phyloP scores from a whole-genome alignment of 2,888 invertebrate species.

The Leptura quadrifasciata region DNA sequence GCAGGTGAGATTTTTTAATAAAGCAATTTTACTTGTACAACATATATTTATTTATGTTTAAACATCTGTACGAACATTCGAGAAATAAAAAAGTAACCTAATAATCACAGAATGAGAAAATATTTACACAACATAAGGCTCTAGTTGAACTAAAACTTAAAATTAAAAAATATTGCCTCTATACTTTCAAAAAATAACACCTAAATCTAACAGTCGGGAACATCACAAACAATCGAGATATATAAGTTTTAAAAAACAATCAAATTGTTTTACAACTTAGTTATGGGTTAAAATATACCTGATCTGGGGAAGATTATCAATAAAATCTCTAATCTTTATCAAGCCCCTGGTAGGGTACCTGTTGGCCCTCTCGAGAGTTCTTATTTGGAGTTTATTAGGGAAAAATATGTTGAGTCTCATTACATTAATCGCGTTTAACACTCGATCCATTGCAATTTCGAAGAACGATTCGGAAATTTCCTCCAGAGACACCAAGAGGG shows the following conservation, averaged over 20 bases:
- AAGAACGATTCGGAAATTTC: slow-evolving; percentile 26
- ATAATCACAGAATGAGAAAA: neutral
- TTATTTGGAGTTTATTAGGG: slow-evolving; percentile 30
- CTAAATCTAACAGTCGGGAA: slow-evolving; percentile 26
- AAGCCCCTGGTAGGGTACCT: slow-evolving; percentile 17
- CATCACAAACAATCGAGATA: neutral
- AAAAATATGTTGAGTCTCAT: slow-evolving; percentile 33
- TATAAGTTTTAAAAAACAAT: neutral
- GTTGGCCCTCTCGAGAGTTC: slow-evolving; percentile 8
- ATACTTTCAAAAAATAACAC: neutral
- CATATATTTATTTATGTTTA: neutral
- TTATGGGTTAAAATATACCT: slow-evolving; percentile 21
- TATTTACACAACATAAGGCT: neutral
- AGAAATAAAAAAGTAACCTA: neutral
- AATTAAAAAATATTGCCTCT: neutral
- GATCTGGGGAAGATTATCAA: slow-evolving; percentile 30
- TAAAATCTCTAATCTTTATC: slow-evolving; percentile 23
- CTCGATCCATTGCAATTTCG: neutral
- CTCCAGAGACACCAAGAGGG: slow-evolving; percentile 15
- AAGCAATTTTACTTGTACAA: too few relatives aligned
- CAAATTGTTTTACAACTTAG: neutral
- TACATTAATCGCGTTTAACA: slow-evolving; percentile 20
- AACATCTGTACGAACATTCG: neutral
- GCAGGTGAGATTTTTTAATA: too few relatives aligned
- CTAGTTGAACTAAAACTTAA: neutral